phyloP scores from a whole-genome alignment of 2,113 vertebrate genomes.

The Melanocharis versteri region DNA sequence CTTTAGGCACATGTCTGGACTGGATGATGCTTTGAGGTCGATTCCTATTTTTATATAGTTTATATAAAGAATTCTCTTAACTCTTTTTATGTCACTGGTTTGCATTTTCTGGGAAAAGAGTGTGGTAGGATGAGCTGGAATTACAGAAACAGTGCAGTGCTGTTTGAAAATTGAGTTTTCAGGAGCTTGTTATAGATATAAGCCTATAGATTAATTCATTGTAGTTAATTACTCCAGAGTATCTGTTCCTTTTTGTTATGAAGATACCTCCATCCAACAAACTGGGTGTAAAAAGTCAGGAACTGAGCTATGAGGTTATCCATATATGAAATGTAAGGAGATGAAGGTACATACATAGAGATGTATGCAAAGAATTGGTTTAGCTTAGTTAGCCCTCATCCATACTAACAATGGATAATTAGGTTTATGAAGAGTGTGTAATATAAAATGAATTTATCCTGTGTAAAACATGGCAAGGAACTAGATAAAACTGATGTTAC shows the following conservation, averaged over 20 bases:
- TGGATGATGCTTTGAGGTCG: not conserved
- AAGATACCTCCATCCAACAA: not conserved
- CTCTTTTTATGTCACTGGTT: not conserved
- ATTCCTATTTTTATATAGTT: not conserved
- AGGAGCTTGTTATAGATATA: not conserved
- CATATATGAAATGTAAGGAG: fast-evolving
- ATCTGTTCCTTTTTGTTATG: not conserved
- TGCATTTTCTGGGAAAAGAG: not conserved
- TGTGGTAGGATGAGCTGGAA: not conserved
- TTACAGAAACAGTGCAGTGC: not conserved
- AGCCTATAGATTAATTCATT: not conserved
- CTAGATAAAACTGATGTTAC: not conserved
- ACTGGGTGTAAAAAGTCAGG: not conserved
- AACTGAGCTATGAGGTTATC: not conserved
- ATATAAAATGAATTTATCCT: not conserved
- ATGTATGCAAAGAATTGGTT: not conserved
- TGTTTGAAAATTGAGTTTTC: not conserved
- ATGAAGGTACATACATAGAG: not conserved
- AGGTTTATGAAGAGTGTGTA: not conserved
- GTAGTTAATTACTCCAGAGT: not conserved
- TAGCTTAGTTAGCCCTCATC: not conserved
- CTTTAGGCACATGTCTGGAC: not conserved
- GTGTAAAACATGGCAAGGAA: not conserved
- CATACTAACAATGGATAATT: not conserved
- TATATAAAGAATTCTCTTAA: not conserved